Percentiles rank a stretch among this genome's conserved stretches.
Conservation (phyloP, 2,797 vertebrate species). For the Danio kyathit region DNA sequence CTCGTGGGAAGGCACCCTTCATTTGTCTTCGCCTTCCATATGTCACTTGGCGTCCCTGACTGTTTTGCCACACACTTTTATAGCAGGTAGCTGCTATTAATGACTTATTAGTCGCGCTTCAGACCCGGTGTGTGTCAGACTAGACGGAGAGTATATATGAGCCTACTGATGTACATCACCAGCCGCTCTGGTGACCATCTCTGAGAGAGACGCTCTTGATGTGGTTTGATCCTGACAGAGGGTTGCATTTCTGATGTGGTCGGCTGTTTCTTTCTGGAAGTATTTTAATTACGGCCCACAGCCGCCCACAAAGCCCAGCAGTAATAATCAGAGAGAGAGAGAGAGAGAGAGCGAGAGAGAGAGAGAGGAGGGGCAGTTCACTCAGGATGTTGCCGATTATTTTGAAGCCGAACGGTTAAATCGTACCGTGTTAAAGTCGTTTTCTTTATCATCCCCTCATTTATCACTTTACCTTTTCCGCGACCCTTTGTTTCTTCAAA, state of each 20-base stretch:
- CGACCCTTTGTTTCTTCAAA: not conserved
- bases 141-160: conserved; percentile 74
- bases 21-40: conserved; percentile 77
- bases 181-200: conserved; percentile 84
- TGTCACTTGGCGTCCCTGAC: conserved; percentile 67
- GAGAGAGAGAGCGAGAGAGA: conserved; percentile 63
- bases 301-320: conserved; percentile 83
- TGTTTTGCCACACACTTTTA: conserved; percentile 71
- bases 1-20: conserved; percentile 73
- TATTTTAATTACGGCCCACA: conserved; percentile 88
- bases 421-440: conserved; percentile 19
- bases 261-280: conserved; percentile 85
- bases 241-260: conserved; percentile 89
- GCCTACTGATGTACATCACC: conserved; percentile 75
- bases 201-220: conserved; percentile 83
- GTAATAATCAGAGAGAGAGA: conserved; percentile 73
- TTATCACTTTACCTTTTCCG: conserved; percentile 75
- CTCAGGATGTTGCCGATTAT: conserved; percentile 50
- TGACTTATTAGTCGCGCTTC: conserved; percentile 28
- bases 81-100: conserved; percentile 30
- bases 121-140: conserved; percentile 68
- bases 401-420: conserved; percentile 27
- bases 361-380: conserved; percentile 32
- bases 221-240: conserved; percentile 85
- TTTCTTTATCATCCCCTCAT: conserved; percentile 37